Evolutionary conservation across 2,797 vertebrate genomes (phyloP), one percentile per base, ranked within the genome.

Genomic region (Apodemus agrarius): DNA sequence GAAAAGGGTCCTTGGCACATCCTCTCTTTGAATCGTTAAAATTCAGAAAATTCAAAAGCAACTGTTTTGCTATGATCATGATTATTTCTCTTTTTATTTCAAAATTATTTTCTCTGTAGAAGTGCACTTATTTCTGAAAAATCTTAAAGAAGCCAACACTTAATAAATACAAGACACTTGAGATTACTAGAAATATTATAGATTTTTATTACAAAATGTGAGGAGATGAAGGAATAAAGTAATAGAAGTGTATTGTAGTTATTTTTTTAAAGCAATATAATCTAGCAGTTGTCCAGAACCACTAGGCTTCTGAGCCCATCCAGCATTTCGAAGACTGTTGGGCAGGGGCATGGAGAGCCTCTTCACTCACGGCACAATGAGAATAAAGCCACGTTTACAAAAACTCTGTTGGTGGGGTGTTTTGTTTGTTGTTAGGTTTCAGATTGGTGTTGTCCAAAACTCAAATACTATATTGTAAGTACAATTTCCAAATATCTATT

Each of bases 91-190:
- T 22, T 93, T 89, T 97, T 91, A 90, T 94, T 96, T 95, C 93
- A 93, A 89, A 89, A 91, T 92, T 89, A 46, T 94, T 97, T 97
- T 94, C 96, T 95, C 93, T 94, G 89, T 97, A 97, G 95, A 97
- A 97, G 96, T 97, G 96, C 97, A 97, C 96, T 98, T 98, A 97
- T 95, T 97, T 95, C 89, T 97, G 96, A 91, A 96, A 97, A 92
- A 69, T 95, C 80, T 97, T 93, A 95, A 94, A 90, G 95, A 94
- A 94, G 91, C 49, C 94, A 94, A 96, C 75, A 96, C 95, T 96
- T 95, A 94, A 83, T 89, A 95, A 93, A 96, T 95, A 93, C 0
- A 37, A 93, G 69, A 96, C 78, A 92, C 29, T 95, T 96, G 90
- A 82, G 91, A 97, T 54, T 96, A 92, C 67, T 96, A 96, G 89